Base-by-base conservation (phyloP, 1,140 invertebrate species). In the Nylanderia fulva region DNA sequence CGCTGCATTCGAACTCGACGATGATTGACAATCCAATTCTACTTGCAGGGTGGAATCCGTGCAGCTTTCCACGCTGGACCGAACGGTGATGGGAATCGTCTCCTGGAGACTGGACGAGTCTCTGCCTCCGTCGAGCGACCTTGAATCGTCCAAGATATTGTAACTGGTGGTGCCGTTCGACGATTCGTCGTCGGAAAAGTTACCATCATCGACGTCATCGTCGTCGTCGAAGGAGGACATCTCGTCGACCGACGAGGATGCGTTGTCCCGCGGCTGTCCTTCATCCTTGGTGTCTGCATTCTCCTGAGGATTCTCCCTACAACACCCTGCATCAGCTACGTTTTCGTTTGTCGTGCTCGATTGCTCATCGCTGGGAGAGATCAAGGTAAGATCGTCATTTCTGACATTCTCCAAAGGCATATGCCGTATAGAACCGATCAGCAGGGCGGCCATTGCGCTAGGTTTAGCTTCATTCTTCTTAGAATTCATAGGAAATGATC, bases 351-450 rank as follows among this genome's bases (percentile, higher is more conserved):
- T 72, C 77, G 13, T 58, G 33, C 2, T 48, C 15, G 21, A 11
- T 11, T 27, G 36, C 13, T 36, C 21, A 2, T 82, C 27, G 18
- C 39, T 58, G 29, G 21, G 33, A 24, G 39, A 21, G 42, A 42
- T 52, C 18, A 33, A 52, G 71, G 24, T 6, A 42, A 15, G 18
- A 39, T 95, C 95, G 58, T 94, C 95, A 90, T 96, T 96, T 52
- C 92, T 94, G 6, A 96, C 96, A 71, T 95, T 95, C 54, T 96
- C 96, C 8, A 97, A 91, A 13, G 92, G 90, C 29, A 91, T 72
- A 84, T 95, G 95, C 63, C 96, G 96, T 7, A 97, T 95, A 7
- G 96, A 96, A 84, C 96, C 94, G 1, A 96, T 96, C 27, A 97
- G 92, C 74, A 96, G 94, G 11, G 96, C 96, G 2, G 96, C 96